phyloP scores from a whole-genome alignment of 2,113 vertebrate species.

The Piprites chloris region DNA sequence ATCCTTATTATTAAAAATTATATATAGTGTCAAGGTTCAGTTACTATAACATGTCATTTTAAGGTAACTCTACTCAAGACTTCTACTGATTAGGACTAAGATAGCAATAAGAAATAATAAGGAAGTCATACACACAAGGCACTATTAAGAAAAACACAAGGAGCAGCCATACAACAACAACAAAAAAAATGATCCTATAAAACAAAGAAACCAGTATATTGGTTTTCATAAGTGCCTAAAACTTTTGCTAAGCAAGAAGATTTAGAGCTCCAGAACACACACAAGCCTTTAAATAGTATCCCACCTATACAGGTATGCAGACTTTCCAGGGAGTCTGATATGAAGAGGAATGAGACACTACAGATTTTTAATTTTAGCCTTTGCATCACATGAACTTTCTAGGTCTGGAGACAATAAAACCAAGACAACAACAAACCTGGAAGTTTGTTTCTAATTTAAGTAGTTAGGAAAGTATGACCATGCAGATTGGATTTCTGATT shows the following conservation, averaged over 20 bases:
- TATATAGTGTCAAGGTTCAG: neutral
- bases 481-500: neutral
- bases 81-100: neutral
- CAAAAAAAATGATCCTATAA: neutral
- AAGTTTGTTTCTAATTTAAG: neutral
- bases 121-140: neutral
- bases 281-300: neutral
- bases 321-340: neutral
- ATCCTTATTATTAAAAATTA: neutral
- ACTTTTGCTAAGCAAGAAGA: neutral
- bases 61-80: neutral
- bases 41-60: neutral
- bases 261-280: neutral
- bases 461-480: neutral
- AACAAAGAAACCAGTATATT: neutral
- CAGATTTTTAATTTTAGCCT: neutral
- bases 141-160: neutral
- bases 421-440: neutral
- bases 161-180: neutral
- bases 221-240: neutral
- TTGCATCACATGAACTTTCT: neutral
- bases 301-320: neutral
- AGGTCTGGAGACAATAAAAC: neutral
- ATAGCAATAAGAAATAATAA: neutral
- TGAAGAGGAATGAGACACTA: neutral